Evolutionary conservation across 2,888 invertebrate genomes (phyloP).

Genomic region (Caenorhabditis angaria): DNA sequence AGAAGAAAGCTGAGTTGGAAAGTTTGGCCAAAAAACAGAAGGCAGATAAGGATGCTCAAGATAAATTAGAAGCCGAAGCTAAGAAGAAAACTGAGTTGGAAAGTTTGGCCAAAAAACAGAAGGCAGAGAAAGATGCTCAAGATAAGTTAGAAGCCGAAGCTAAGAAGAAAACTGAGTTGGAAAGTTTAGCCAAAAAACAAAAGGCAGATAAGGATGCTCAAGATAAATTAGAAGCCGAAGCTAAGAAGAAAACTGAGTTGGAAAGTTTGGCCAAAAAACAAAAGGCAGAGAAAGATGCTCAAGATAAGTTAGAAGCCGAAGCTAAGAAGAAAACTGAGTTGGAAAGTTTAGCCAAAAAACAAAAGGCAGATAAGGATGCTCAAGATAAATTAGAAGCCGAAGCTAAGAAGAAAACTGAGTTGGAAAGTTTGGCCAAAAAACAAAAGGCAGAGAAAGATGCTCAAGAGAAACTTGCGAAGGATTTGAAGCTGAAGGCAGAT

Average conservation of each 20-base stretch:
- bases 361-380: background rate
- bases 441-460: constrained; percentile 3
- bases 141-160: background rate
- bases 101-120: too few species aligned
- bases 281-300: background rate
- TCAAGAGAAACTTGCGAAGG: too few species aligned
- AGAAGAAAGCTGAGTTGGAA: constrained; percentile 22
- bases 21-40: too few species aligned
- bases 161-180: background rate
- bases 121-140: background rate
- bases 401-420: constrained; percentile 2
- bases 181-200: too few species aligned
- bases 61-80: background rate
- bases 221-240: too few species aligned
- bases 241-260: background rate
- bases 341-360: background rate
- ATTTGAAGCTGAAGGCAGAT: too few species aligned
- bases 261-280: background rate
- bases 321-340: constrained; percentile 8
- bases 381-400: too few species aligned
- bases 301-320: background rate
- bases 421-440: too few species aligned
- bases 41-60: constrained; percentile 10
- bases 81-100: background rate
- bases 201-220: background rate